Percentiles rank a stretch among this genome's conserved stretches.
Evolutionary conservation across 1,140 invertebrate genomes (phyloP).

Genomic region (Hypsibius dujardini): DNA sequence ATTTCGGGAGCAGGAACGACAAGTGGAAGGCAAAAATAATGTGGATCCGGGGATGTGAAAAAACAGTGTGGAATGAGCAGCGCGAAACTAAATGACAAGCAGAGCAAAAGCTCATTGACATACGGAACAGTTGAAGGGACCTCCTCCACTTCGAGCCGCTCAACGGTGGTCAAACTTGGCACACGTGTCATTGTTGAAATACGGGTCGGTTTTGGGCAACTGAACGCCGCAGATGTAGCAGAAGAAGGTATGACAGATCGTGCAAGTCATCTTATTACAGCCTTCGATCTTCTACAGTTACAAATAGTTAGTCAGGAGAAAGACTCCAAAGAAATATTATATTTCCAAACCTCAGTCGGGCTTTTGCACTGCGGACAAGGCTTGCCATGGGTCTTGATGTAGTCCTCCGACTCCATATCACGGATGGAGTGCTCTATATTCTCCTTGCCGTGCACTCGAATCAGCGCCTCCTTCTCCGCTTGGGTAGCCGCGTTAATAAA

Average conservation of each 20-base stretch:
- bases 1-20: too few relatives aligned
- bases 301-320: conserved; percentile 18
- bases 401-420: conserved; percentile 39
- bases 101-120: too few relatives aligned
- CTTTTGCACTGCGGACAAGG: conserved; percentile 44
- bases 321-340: not conserved
- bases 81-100: too few relatives aligned
- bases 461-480: conserved; percentile 34
- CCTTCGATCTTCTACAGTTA: conserved; percentile 45
- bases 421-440: conserved; percentile 40
- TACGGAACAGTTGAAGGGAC: too few relatives aligned
- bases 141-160: not conserved
- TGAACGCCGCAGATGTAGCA: conserved; percentile 45
- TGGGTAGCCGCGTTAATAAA: conserved; percentile 35
- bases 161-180: not conserved
- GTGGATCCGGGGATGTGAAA: too few relatives aligned
- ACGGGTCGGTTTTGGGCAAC: conserved; percentile 39
- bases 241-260: conserved; percentile 44
- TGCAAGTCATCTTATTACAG: conserved; percentile 54
- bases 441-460: conserved; percentile 41
- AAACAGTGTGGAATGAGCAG: too few relatives aligned
- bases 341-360: conserved; percentile 42
- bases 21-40: too few relatives aligned
- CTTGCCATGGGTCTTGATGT: conserved; percentile 43
- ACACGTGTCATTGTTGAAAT: conserved; percentile 37